Conservation (phyloP, 2,113 vertebrate species). For the Tupaia chinensis region DNA sequence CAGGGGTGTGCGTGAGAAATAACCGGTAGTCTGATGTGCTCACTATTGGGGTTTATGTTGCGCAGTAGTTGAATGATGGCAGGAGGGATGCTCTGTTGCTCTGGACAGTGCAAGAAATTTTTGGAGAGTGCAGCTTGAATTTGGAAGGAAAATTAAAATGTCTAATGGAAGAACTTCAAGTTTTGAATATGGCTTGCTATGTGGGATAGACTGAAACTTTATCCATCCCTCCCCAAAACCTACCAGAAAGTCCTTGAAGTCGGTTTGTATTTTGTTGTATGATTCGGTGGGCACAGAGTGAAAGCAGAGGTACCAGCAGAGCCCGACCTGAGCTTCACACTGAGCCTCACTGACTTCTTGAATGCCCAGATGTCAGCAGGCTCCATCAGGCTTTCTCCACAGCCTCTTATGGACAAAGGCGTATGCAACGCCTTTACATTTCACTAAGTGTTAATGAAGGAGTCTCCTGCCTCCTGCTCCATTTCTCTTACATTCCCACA, state of each 20-base stretch:
- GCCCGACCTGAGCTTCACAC: neutral
- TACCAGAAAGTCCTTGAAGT: neutral
- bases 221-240: neutral
- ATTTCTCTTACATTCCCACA: rapidly evolving
- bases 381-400: neutral
- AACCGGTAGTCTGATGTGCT: rapidly evolving
- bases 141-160: neutral
- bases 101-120: neutral
- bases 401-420: neutral
- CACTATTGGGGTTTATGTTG: neutral
- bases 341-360: neutral
- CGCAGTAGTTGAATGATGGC: neutral
- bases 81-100: neutral
- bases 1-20: neutral
- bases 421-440: neutral
- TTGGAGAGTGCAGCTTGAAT: neutral
- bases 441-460: neutral
- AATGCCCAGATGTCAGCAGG: rapidly evolving
- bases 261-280: neutral
- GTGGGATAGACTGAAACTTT: neutral
- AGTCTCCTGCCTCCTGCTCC: neutral
- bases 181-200: neutral
- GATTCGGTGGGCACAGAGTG: neutral
- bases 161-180: neutral
- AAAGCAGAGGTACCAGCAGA: neutral